phyloP scores from a whole-genome alignment of 2,888 invertebrate species.

The Theristus sp. region DNA sequence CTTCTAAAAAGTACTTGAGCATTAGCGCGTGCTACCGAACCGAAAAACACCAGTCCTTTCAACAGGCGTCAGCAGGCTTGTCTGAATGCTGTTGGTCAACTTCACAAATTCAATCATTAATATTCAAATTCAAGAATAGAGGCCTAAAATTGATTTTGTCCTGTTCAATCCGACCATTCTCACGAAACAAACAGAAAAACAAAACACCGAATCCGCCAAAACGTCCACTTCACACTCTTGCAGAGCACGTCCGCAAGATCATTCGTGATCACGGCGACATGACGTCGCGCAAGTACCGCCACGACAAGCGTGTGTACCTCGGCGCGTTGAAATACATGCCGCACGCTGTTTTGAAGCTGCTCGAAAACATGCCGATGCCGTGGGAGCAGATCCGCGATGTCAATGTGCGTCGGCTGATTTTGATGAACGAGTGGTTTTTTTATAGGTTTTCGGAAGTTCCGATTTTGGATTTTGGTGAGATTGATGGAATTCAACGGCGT shows the following conservation, averaged over 20 bases:
- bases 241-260: slow-evolving; percentile 90
- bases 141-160: neutral
- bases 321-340: slow-evolving; percentile 99
- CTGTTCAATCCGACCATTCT: too few relatives aligned
- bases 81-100: too few relatives aligned
- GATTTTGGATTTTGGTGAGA: neutral
- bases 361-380: slow-evolving; percentile 99
- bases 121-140: neutral
- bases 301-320: slow-evolving; percentile 92
- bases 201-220: too few relatives aligned
- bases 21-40: too few relatives aligned
- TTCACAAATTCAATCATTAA: neutral
- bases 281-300: slow-evolving; percentile 94
- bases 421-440: neutral
- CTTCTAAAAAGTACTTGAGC: too few relatives aligned
- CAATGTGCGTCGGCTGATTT: slow-evolving; percentile 39
- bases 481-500: too few relatives aligned
- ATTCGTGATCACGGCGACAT: slow-evolving; percentile 98
- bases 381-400: slow-evolving; percentile 99
- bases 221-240: too few relatives aligned
- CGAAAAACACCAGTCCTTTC: too few relatives aligned
- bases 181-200: too few relatives aligned
- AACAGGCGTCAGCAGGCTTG: too few relatives aligned
- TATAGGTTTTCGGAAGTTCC: neutral
- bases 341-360: slow-evolving; percentile 89